Base-by-base conservation (phyloP, 1,140 invertebrate genomes). In the Popillia japonica region DNA sequence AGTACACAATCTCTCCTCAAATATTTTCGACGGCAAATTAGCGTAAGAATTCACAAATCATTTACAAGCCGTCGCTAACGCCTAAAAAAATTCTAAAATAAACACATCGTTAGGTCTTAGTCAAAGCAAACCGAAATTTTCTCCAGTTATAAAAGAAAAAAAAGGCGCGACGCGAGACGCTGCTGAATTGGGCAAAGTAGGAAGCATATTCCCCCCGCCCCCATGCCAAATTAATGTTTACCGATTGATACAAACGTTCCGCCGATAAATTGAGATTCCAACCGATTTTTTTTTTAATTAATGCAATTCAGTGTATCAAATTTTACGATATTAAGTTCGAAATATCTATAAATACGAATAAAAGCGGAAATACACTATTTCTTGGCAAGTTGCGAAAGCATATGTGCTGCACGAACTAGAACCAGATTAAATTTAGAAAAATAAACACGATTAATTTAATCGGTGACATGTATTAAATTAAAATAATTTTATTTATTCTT, bases 151-250 rank as follows among this genome's bases (percentile, higher is more conserved):
- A 14, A 48, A 48, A 48, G 44, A 48, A n/a, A 48, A 10, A 48
- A 48, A 14, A 48, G 44, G 44, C 11, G 44, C 44, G 44, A 48
- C 8, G n/a, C n/a, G 11, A 48, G 44, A 48, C 44, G 44, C n/a
- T n/a, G n/a, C n/a, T n/a, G 17, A 48, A 48, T 48, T 48, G 44
- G 44, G 44, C 44, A 48, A 48, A 48, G 44, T 48, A n/a, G 44
- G 44, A 48, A 48, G 17, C 11, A n/a, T 14, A 11, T 48, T 48
- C 17, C 44, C 17, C 44, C 4, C 44, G 44, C 44, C 0, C 11
- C 44, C 44, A 48, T 48, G 44, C 44, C 10, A 48, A 48, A 48
- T 48, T 48, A 48, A 48, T 48, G 44, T 48, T 48, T 48, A 48
- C 44, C 44, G 17, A 48, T 48, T 48, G 44, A 48, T 48, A 48